Percentiles rank a stretch among this genome's conserved stretches.
Conservation (phyloP, 2,888 invertebrate species). For the Dysmachus trigonus region DNA sequence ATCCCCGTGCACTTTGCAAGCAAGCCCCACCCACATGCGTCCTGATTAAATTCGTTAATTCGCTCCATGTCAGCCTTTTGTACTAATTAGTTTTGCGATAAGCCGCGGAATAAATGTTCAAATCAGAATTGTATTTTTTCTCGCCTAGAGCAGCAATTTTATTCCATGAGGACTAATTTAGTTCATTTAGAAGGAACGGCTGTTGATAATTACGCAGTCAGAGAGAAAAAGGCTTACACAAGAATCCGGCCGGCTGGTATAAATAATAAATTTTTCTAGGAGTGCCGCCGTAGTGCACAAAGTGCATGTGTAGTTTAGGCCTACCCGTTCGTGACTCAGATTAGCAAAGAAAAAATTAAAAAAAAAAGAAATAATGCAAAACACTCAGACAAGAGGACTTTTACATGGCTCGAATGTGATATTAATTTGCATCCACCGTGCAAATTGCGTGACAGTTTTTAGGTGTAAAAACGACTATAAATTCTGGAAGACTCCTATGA, state of each 20-base stretch:
- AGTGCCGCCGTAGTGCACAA: not conserved
- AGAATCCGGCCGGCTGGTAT: not conserved
- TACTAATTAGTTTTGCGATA: not conserved
- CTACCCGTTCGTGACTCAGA: slow-evolving; percentile 23
- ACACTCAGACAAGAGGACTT: not conserved
- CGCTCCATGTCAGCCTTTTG: not conserved
- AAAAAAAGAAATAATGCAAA: not conserved
- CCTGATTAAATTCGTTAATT: not conserved
- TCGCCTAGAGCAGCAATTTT: not conserved
- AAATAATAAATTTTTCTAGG: not conserved
- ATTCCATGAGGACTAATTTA: slow-evolving; percentile 30
- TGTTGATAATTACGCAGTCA: not conserved
- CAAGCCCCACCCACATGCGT: not conserved
- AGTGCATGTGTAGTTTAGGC: not conserved
- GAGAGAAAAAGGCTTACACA: not conserved
- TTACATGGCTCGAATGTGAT: slow-evolving; percentile 11
- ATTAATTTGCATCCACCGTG: slow-evolving; percentile 10
- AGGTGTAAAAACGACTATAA: slow-evolving; percentile 17
- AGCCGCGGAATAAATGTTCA: not conserved
- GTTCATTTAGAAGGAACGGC: slow-evolving; percentile 1
- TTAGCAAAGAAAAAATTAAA: not conserved
- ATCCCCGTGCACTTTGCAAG: not conserved
- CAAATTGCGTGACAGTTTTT: slow-evolving; percentile 6
- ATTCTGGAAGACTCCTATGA: not conserved
- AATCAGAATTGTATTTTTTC: slow-evolving; percentile 13